Evolutionary conservation across 2,888 invertebrate species (phyloP).

Genomic region (Tachina fera): DNA sequence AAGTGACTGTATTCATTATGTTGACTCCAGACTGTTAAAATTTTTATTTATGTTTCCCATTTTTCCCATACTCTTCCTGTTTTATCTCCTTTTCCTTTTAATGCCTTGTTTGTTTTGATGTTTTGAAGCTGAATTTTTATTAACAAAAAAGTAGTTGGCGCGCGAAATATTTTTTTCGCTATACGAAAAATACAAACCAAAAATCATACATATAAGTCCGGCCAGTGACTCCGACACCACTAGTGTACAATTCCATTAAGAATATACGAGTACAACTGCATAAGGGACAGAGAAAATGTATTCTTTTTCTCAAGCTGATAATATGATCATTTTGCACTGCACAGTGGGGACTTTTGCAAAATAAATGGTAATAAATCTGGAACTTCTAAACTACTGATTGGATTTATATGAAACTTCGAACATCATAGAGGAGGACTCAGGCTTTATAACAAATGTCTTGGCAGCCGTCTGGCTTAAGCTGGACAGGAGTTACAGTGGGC

Average conservation of each 20-base stretch:
- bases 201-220: slow-evolving; percentile 30
- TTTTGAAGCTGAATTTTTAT: slow-evolving; percentile 39
- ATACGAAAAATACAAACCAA: slow-evolving; percentile 19
- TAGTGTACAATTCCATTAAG: slow-evolving; percentile 11
- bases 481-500: no score
- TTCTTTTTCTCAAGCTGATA: neutral
- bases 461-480: no score
- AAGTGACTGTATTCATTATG: slow-evolving; percentile 10
- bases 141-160: slow-evolving; percentile 49
- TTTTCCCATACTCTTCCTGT: slow-evolving; percentile 38
- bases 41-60: slow-evolving; percentile 41
- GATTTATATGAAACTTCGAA: no score
- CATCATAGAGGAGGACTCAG: no score
- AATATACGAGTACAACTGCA: slow-evolving; percentile 14
- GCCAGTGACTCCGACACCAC: slow-evolving; percentile 61
- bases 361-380: no score
- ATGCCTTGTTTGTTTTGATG: slow-evolving; percentile 64
- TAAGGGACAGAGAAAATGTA: neutral
- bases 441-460: no score
- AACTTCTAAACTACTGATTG: no score
- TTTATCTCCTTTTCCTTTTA: slow-evolving; percentile 58
- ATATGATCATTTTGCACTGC: no score
- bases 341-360: no score
- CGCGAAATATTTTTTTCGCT: slow-evolving; percentile 49
- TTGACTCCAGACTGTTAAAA: slow-evolving; percentile 36